Evolutionary conservation across 2,113 vertebrate species (phyloP).

Genomic region (Phaethornis superciliosus): DNA sequence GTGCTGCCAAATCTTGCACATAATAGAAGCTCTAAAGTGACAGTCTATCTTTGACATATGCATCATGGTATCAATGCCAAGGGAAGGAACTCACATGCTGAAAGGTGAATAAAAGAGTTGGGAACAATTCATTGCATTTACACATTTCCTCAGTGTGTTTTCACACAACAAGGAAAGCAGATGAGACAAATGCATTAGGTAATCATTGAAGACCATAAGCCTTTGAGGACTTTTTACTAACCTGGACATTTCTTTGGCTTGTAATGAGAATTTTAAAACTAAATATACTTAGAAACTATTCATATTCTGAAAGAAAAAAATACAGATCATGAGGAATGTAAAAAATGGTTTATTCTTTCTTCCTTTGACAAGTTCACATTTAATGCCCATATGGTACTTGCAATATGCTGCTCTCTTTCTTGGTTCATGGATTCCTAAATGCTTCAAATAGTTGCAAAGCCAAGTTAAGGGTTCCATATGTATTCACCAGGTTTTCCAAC

Average conservation of each 20-base stretch:
- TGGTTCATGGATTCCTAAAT: constrained; percentile 63
- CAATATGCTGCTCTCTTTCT: constrained; percentile 67
- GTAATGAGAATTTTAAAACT: constrained; percentile 46
- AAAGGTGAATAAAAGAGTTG: constrained; percentile 78
- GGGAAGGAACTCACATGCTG: constrained; percentile 82
- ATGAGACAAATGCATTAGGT: constrained; percentile 72
- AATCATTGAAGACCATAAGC: constrained; percentile 42
- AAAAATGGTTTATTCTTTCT: constrained; percentile 68
- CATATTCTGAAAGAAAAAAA: neutral
- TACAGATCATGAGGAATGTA: neutral
- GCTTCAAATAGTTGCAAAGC: constrained; percentile 46
- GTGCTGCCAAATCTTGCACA: constrained; percentile 81
- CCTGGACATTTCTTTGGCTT: constrained; percentile 43
- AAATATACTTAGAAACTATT: constrained; percentile 58
- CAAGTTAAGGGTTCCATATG: constrained; percentile 59
- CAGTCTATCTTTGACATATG: constrained; percentile 81
- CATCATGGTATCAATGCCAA: constrained; percentile 79
- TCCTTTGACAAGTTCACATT: constrained; percentile 67
- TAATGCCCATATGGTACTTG: constrained; percentile 72
- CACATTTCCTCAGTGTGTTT: constrained; percentile 81
- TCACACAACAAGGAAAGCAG: constrained; percentile 75
- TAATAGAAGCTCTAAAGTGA: constrained; percentile 82
- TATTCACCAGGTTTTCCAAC: constrained; percentile 52
- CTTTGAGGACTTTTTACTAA: constrained; percentile 45
- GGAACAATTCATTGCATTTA: constrained; percentile 78